phyloP scores from a whole-genome alignment of 2,113 vertebrate genomes.

The Saiga tatarica region DNA sequence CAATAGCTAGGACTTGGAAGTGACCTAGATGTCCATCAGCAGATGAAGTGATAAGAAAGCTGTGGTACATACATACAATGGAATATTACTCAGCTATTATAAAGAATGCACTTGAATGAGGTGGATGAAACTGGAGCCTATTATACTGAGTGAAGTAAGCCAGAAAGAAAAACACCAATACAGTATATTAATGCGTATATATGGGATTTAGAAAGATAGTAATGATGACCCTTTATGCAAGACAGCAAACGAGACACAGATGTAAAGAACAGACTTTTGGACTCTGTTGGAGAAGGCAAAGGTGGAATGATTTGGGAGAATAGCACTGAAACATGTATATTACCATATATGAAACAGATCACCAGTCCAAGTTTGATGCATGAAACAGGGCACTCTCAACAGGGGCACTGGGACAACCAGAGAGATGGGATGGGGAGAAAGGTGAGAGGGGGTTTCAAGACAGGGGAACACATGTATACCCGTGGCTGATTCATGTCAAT shows the following conservation, averaged over 20 bases:
- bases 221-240: not conserved
- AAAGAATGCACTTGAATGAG: not conserved
- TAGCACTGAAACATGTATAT: not conserved
- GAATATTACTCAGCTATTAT: not conserved
- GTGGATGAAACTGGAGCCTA: not conserved
- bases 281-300: not conserved
- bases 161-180: not conserved
- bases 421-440: not conserved
- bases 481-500: not conserved
- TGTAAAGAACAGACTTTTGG: not conserved
- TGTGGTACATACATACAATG: not conserved
- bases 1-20: not conserved
- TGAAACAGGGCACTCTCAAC: not conserved
- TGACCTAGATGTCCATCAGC: not conserved
- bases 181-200: not conserved
- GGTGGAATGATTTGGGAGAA: not conserved
- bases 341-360: not conserved
- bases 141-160: not conserved
- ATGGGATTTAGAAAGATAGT: not conserved
- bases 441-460: not conserved
- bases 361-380: not conserved
- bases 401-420: not conserved
- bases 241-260: not conserved
- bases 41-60: not conserved
- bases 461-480: not conserved